These are phyloP conservation scores for Brienomyrus longianalis DNA, from an alignment of 2,113 vertebrate species.

Conservation along the genomic window DNA sequence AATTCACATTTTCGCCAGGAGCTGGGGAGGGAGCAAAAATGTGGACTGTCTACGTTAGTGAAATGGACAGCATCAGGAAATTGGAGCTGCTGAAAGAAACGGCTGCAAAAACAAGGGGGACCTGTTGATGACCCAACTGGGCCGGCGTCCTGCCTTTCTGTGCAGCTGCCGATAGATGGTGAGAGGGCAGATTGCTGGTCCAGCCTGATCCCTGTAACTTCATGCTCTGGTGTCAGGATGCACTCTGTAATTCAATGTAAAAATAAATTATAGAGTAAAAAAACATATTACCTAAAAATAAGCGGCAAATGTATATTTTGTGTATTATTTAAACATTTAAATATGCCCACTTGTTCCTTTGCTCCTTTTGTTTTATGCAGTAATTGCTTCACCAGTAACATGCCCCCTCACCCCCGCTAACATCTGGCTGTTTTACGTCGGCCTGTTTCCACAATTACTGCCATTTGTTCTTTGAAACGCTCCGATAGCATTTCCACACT, in stretches of 20 bases:
- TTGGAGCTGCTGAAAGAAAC: not conserved
- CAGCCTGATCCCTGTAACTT: not conserved
- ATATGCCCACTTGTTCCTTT: not conserved
- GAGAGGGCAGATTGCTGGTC: not conserved
- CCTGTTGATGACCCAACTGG: not conserved
- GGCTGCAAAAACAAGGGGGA: not conserved
- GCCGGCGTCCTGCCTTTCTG: not conserved
- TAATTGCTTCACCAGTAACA: constrained; percentile 8
- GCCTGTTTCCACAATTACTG: constrained; percentile 8
- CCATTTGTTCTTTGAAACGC: constrained; percentile 13
- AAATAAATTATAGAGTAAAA: not conserved
- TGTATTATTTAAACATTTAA: not conserved
- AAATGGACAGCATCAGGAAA: not conserved
- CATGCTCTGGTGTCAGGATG: not conserved
- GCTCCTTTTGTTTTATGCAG: not conserved
- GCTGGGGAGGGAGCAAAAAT: not conserved
- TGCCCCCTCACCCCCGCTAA: not conserved
- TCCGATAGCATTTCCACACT: not conserved
- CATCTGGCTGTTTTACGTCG: constrained; percentile 1
- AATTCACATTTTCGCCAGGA: not conserved
- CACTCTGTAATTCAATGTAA: not conserved
- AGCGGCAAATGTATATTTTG: not conserved
- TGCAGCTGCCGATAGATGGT: not conserved
- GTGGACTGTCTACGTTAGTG: not conserved
- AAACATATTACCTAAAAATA: not conserved